Evolutionary conservation across 2,113 vertebrate species (phyloP).

Genomic region (Gymnarchus niloticus): DNA sequence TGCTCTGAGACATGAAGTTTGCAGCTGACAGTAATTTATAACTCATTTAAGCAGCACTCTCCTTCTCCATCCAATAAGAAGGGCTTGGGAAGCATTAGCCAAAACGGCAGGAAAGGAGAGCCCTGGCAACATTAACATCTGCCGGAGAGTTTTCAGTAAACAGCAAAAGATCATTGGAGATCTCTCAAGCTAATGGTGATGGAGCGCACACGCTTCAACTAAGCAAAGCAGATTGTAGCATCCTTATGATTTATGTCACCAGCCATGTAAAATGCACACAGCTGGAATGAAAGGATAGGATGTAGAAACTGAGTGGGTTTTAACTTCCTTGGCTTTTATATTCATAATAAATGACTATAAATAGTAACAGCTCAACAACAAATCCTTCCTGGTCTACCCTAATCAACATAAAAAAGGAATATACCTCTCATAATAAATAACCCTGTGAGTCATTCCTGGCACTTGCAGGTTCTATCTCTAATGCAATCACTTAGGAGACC

Average conservation of each 20-base stretch:
- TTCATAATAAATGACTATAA: background rate
- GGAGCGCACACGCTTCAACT: background rate
- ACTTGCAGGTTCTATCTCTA: background rate
- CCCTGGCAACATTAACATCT: background rate
- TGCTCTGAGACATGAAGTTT: background rate
- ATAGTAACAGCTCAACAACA: background rate
- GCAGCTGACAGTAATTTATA: background rate
- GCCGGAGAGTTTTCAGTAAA: background rate
- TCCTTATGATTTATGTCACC: background rate
- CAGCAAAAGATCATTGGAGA: background rate
- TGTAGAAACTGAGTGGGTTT: background rate
- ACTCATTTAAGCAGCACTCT: background rate
- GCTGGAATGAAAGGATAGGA: background rate
- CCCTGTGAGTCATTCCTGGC: background rate
- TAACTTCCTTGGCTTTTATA: background rate
- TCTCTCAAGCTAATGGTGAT: background rate
- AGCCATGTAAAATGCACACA: background rate
- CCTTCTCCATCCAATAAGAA: background rate
- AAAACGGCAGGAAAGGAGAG: background rate
- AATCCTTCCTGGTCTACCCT: background rate
- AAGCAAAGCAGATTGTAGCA: background rate
- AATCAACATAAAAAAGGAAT: background rate
- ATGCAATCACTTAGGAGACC: background rate
- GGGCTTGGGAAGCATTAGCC: background rate
- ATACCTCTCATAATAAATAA: background rate